Evolutionary conservation across 2,888 invertebrate genomes (phyloP).

Genomic region (Himalopsyche anomala): DNA sequence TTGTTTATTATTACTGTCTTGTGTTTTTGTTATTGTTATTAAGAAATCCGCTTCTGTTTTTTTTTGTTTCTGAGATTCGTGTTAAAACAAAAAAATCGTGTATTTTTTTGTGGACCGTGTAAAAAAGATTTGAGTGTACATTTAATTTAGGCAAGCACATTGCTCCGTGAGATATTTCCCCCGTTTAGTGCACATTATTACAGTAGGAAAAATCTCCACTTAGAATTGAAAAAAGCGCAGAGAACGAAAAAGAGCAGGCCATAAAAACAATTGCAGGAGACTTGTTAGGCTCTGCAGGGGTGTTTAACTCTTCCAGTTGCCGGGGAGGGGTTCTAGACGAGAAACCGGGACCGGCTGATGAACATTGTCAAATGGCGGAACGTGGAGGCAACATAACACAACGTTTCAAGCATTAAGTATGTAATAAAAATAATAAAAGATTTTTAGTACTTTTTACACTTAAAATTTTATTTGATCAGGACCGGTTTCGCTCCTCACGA

Average conservation of each 20-base stretch:
- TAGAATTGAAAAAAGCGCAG: conserved; percentile 59
- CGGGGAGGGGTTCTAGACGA: conserved; percentile 47
- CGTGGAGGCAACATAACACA: neutral
- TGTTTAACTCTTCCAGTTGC: conserved; percentile 46
- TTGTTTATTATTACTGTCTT: no score
- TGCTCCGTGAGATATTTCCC: conserved; percentile 8
- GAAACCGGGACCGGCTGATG: conserved; percentile 43
- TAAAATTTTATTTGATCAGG: no score
- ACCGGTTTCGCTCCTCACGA: no score
- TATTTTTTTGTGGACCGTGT: no score
- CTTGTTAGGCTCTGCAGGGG: conserved; percentile 53
- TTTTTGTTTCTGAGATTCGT: no score
- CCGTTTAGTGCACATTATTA: conserved; percentile 27
- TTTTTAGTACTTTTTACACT: no score
- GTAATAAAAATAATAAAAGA: no score
- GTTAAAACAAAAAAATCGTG: no score
- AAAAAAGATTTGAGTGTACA: neutral
- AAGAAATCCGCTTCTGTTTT: no score
- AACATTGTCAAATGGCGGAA: conserved; percentile 35
- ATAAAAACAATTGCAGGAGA: conserved; percentile 61
- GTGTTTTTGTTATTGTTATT: no score
- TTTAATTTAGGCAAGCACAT: neutral
- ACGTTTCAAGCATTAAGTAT: no score
- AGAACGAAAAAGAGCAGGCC: conserved; percentile 55
- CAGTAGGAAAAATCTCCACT: conserved; percentile 47